Conservation (phyloP, 2,113 vertebrate genomes). For the Pollimyrus isidori region DNA sequence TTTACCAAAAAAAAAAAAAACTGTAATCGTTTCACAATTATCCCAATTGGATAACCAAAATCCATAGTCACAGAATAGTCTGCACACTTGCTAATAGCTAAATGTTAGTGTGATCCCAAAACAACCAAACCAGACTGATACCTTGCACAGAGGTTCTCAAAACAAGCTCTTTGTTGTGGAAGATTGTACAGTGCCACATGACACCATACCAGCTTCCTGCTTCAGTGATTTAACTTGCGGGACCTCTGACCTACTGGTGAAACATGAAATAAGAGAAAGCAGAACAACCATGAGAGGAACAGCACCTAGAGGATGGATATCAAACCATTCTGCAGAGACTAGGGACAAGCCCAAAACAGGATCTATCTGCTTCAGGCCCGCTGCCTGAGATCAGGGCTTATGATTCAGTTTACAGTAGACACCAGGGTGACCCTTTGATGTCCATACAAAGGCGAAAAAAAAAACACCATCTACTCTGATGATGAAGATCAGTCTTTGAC, state of each 20-base stretch:
- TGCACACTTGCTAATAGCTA: not conserved
- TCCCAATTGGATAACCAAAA: not conserved
- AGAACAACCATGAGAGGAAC: not conserved
- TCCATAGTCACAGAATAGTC: not conserved
- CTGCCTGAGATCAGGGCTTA: not conserved
- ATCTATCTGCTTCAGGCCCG: not conserved
- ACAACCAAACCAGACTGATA: not conserved
- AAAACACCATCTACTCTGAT: not conserved
- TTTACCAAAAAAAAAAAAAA: not conserved
- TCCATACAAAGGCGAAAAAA: not conserved
- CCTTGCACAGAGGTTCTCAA: not conserved
- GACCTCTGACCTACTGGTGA: not conserved
- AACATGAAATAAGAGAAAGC: not conserved
- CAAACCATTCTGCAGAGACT: not conserved
- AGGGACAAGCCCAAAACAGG: not conserved
- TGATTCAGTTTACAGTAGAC: not conserved
- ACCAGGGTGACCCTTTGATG: not conserved
- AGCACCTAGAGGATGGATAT: not conserved
- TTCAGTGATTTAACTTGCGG: not conserved
- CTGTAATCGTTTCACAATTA: not conserved
- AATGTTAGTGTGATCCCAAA: not conserved
- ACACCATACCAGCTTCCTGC: not conserved
- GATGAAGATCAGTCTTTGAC: not conserved
- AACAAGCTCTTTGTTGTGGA: not conserved
- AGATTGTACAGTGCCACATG: not conserved